Evolutionary conservation across 2,113 vertebrate genomes (phyloP).

Genomic region (Mixornis gularis): DNA sequence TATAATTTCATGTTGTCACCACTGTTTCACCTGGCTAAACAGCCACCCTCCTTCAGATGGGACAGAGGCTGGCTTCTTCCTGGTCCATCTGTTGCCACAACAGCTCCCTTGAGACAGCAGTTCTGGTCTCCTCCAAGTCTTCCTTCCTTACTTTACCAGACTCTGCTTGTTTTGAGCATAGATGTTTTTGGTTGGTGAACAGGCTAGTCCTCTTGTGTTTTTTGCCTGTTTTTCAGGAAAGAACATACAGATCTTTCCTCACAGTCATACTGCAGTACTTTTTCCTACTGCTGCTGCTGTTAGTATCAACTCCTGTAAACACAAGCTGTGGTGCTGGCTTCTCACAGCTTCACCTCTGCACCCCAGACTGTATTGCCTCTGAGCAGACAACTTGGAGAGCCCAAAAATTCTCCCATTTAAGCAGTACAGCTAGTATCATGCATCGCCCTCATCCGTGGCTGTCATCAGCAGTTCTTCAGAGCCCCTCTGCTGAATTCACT

Average conservation of each 20-base stretch:
- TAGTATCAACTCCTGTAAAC: background rate
- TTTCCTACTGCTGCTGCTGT: background rate
- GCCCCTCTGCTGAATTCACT: background rate
- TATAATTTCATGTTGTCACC: background rate
- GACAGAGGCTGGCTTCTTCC: background rate
- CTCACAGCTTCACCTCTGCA: background rate
- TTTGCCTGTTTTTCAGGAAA: background rate
- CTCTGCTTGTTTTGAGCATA: background rate
- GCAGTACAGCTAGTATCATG: background rate
- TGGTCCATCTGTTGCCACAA: background rate
- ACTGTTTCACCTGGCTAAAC: background rate
- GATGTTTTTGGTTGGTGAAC: background rate
- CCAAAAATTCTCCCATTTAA: background rate
- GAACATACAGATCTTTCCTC: background rate
- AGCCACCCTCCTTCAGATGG: background rate
- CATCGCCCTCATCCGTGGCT: background rate
- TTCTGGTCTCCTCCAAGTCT: background rate
- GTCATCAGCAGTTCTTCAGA: background rate
- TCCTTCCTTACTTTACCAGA: background rate
- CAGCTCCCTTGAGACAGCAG: background rate
- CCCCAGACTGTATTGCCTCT: background rate
- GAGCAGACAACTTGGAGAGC: background rate
- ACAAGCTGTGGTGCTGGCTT: background rate
- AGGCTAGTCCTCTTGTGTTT: background rate
- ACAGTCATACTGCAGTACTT: background rate